Base-by-base conservation (phyloP, 2,888 invertebrate species). In the Xanthia icteritia region DNA sequence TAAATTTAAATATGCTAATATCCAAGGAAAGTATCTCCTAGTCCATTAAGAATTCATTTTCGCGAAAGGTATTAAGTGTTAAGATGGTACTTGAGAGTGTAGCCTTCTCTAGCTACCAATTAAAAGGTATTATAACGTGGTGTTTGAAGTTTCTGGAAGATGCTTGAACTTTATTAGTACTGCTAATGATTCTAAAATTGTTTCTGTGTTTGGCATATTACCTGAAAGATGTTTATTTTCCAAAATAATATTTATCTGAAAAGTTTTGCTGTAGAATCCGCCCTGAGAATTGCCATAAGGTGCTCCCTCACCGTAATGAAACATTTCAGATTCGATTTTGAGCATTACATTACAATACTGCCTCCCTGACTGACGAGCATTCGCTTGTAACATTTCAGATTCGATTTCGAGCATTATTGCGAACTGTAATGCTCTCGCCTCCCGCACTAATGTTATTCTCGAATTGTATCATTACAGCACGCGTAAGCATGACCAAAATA, bases 31-130 rank as follows among this genome's bases (percentile, higher is more conserved):
- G 36, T 54, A 80, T 48, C 56, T 66, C 31, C 4, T 36, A 42
- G n/a, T 56, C 66, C n/a, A 81, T 75, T 79, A 63, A 58, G 15
- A 76, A 82, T 81, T 68, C 11, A 75, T 82, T 82, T 76, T 51
- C 63, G 2, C 27, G n/a, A 67, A 60, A 63, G 67, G 51, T 48
- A 80, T 80, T 73, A 67, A 74, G 61, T 63, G 56, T 63, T 45
- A 39, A 65, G 56, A 27, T 23, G 27, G 45, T 75, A 1, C 74
- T 73, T 61, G 8, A 73, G 81, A 66, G 48, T 31, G 27, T 36
- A 20, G 48, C 23, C 23, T 51, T 17, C 71, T 51, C 27, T n/a
- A 45, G 58, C 23, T 67, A 6, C 58, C 39, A 79, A 79, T 75
- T 81, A 67, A 39, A 56, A 48, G 48, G 75, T 67, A 63, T 74